Base-by-base conservation (phyloP, 2,888 invertebrate genomes). In the Ormyrus pomaceus region DNA sequence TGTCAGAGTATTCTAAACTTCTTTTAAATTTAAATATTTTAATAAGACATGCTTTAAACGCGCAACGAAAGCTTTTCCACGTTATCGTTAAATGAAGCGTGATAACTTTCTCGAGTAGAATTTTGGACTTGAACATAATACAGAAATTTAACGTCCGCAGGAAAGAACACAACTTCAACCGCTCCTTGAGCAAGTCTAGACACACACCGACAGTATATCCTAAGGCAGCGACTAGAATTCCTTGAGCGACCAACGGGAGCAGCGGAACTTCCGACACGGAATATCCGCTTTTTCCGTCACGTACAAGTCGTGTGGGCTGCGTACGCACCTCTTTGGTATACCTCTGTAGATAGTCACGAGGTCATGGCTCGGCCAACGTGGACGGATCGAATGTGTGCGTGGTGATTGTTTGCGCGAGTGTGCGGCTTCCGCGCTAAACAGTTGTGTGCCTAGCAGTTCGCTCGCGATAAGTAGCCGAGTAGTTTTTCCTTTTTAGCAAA, bases 251-350 rank as follows among this genome's bases (percentile, higher is more conserved):
- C 82, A 87, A 85, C 83, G 83, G 77, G 85, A 86, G 84, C 87
- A 87, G 85, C 86, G 85, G 84, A 85, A 89, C 86, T 89, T 88
- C 89, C 87, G 88, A 86, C 88, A 84, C 79, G 84, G 56, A 82
- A 80, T 86, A 88, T 88, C 87, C 88, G 87, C 84, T 88, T 77
- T 87, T 87, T 87, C 85, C 84, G 83, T 88, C 88, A 70, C 80
- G 72, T 74, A 70, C 51, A 58, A 6, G 58, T 11, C 56, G 34
- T 19, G 19, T 19, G 19, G 19, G 19, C 19, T 19, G 6, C 13
- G 56, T 55, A 19, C 19, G 19, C n/a, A 87, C 87, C 87, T 88
- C 86, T 79, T 77, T 80, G 74, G 82, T 87, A 84, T 19, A 19
- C 19, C 19, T 62, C 86, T 87, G 70, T 86, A 86, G 87, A 89